These are phyloP conservation scores for Dolichoris vasculosae DNA, from an alignment of 1,140 invertebrate genomes.

Conservation along the genomic window DNA sequence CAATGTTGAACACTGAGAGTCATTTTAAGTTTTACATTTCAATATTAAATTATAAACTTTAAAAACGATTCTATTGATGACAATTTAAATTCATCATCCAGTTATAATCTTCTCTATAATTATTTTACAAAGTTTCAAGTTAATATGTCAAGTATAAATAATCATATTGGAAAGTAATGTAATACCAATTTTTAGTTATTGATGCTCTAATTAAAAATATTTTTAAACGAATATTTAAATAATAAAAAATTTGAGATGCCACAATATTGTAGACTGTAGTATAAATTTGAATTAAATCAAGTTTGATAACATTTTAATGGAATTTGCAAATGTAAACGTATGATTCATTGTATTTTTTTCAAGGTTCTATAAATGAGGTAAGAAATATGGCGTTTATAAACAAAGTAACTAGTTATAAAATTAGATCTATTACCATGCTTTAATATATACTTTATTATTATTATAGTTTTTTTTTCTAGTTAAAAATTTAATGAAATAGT, in stretches of 20 bases:
- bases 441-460: neutral
- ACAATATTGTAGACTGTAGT: neutral
- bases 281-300: neutral
- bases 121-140: constrained; percentile 1
- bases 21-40: neutral
- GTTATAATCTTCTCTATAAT: neutral
- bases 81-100: no score
- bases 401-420: constrained; percentile 21
- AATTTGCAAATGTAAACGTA: constrained; percentile 23
- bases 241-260: neutral
- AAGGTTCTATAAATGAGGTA: neutral
- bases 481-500: neutral
- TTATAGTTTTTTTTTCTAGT: neutral
- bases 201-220: no score
- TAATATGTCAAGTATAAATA: neutral
- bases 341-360: constrained; percentile 35
- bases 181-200: no score
- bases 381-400: constrained; percentile 28
- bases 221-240: neutral
- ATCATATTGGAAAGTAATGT: no score
- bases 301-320: constrained; percentile 16
- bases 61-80: neutral
- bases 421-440: neutral
- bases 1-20: neutral
- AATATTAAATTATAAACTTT: neutral